phyloP scores from a whole-genome alignment of 2,888 invertebrate species.

The Flabesymbios commensalis region DNA sequence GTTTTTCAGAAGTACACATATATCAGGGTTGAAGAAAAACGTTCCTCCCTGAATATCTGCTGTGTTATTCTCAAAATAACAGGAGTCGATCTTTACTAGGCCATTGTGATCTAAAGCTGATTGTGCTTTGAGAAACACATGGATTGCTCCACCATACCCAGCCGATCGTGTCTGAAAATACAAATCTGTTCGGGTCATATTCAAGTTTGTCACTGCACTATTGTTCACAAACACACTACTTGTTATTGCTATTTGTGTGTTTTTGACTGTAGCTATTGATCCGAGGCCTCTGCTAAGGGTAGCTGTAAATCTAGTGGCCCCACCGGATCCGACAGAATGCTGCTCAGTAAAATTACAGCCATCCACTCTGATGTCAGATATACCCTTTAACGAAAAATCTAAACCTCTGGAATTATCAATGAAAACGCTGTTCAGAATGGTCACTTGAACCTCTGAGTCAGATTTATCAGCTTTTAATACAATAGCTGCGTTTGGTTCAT shows the following conservation, averaged over 20 bases:
- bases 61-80: constrained; percentile 17
- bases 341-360: constrained; percentile 13
- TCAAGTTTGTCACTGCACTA: too few species aligned
- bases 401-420: constrained; percentile 6
- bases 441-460: background rate
- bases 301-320: too few species aligned
- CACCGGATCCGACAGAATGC: constrained; percentile 17
- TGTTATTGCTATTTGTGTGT: too few species aligned
- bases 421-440: background rate
- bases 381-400: constrained; percentile 15
- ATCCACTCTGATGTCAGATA: background rate
- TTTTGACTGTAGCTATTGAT: too few species aligned
- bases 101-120: background rate
- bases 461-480: too few species aligned
- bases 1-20: background rate
- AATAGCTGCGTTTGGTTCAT: too few species aligned
- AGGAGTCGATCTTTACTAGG: constrained; percentile 9
- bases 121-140: constrained; percentile 1
- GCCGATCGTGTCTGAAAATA: constrained; percentile 11
- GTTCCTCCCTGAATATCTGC: constrained; percentile 24
- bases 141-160: constrained; percentile 21
- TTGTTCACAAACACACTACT: too few species aligned
- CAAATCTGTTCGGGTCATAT: too few species aligned
- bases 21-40: constrained; percentile 13
- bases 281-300: too few species aligned